phyloP scores from a whole-genome alignment of 2,888 invertebrate species.

The Trachelus iudaicus region DNA sequence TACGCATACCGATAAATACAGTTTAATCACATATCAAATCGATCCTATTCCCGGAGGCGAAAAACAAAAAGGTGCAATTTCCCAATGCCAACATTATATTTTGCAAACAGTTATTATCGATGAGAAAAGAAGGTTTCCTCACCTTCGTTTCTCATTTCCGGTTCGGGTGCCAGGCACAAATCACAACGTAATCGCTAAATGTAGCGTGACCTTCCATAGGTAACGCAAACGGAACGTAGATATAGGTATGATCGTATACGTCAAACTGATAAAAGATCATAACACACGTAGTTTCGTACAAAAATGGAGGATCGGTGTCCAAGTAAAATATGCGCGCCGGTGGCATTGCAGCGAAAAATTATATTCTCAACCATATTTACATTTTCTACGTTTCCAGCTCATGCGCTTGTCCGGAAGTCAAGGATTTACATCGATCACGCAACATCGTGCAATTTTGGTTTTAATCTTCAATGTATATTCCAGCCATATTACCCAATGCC shows the following conservation, averaged over 20 bases:
- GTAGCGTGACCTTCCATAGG: constrained; percentile 41
- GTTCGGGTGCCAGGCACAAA: constrained; percentile 45
- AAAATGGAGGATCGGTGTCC: neutral
- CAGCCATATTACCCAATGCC: neutral
- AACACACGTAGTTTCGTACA: neutral
- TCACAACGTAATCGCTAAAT: constrained; percentile 52
- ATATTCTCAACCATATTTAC: neutral
- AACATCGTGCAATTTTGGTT: neutral
- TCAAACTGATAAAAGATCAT: constrained; percentile 42
- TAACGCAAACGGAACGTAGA: constrained; percentile 36
- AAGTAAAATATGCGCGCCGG: neutral
- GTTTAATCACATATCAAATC: too few relatives aligned
- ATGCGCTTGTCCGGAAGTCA: neutral
- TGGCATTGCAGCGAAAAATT: constrained; percentile 2
- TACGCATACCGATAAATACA: too few relatives aligned
- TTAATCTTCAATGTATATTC: neutral
- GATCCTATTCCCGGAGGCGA: neutral
- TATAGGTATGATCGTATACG: constrained; percentile 21
- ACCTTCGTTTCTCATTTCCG: constrained; percentile 54
- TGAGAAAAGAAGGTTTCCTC: constrained; percentile 41
- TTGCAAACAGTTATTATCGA: constrained; percentile 41
- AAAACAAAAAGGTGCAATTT: neutral
- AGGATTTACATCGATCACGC: neutral
- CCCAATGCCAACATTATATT: constrained; percentile 20
- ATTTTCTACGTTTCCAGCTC: neutral